A percentile compares a stretch with the other conserved stretches of the same genome.
phyloP scores from a whole-genome alignment of 2,113 vertebrate species.

The Passerina amoena region DNA sequence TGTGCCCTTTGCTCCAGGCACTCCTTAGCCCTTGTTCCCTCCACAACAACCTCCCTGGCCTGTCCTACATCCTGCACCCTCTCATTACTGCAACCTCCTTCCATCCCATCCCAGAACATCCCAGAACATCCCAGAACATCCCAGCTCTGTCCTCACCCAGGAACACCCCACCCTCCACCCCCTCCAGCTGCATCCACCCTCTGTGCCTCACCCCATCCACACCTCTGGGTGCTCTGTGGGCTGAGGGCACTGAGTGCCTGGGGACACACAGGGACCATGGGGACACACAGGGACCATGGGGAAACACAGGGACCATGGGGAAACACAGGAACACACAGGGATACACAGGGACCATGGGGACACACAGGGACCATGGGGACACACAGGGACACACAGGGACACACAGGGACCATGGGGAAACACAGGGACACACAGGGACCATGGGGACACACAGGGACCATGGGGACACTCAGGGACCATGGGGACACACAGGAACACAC shows the following conservation, averaged over 20 bases:
- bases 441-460: too few relatives aligned
- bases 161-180: neutral
- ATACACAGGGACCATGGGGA: rapidly evolving
- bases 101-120: neutral
- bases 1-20: neutral
- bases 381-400: too few relatives aligned
- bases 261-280: rapidly evolving
- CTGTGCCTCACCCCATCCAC: neutral
- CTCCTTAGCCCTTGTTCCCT: neutral
- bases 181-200: neutral
- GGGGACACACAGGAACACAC: too few relatives aligned
- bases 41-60: neutral
- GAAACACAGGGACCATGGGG: rapidly evolving
- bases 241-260: neutral
- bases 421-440: too few relatives aligned
- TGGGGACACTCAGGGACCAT: too few relatives aligned
- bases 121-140: neutral
- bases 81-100: neutral
- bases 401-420: too few relatives aligned
- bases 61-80: neutral
- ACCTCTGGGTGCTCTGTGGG: neutral
- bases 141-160: neutral
- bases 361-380: neutral
- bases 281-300: neutral
- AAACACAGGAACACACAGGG: neutral